Conservation (phyloP, 2,888 invertebrate species). For the Leptogaster cylindrica region DNA sequence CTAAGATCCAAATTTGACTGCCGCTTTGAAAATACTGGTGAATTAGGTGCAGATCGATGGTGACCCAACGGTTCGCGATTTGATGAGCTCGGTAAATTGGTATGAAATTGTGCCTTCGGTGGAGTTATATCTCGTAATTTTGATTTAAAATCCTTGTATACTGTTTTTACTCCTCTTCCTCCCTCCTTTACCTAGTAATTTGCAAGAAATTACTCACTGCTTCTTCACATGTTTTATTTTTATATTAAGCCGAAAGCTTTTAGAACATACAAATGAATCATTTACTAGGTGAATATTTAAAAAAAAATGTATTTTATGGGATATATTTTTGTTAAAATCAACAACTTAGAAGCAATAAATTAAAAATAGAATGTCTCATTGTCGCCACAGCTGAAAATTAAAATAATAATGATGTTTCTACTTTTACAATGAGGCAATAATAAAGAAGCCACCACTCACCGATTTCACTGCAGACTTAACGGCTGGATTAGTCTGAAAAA, state of each 20-base stretch:
- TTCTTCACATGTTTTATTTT: too few species aligned
- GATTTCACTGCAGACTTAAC: conserved; percentile 92
- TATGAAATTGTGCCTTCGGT: conserved; percentile 49
- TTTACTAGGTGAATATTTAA: not conserved
- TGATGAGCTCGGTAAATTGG: conserved; percentile 12
- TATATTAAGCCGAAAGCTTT: too few species aligned
- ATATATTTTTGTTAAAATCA: too few species aligned
- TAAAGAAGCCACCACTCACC: conserved; percentile 70
- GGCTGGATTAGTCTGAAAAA: conserved; percentile 89
- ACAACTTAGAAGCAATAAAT: too few species aligned
- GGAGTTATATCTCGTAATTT: conserved; percentile 65
- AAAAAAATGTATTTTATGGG: not conserved
- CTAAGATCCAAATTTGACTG: conserved; percentile 49
- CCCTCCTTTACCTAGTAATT: conserved; percentile 72
- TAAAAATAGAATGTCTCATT: too few species aligned
- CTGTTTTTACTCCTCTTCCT: conserved; percentile 78
- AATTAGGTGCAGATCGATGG: conserved; percentile 71
- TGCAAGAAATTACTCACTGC: not conserved
- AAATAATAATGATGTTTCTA: not conserved
- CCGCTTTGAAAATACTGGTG: conserved; percentile 68
- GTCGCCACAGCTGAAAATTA: not conserved
- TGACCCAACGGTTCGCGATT: conserved; percentile 54
- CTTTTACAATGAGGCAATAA: conserved; percentile 33
- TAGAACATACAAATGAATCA: too few species aligned
- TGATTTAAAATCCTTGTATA: conserved; percentile 76